A percentile compares a stretch with the other conserved stretches of the same genome.
phyloP scores from a whole-genome alignment of 37 sponge, comb jelly and placozoan species.

The Spongia lamella region DNA sequence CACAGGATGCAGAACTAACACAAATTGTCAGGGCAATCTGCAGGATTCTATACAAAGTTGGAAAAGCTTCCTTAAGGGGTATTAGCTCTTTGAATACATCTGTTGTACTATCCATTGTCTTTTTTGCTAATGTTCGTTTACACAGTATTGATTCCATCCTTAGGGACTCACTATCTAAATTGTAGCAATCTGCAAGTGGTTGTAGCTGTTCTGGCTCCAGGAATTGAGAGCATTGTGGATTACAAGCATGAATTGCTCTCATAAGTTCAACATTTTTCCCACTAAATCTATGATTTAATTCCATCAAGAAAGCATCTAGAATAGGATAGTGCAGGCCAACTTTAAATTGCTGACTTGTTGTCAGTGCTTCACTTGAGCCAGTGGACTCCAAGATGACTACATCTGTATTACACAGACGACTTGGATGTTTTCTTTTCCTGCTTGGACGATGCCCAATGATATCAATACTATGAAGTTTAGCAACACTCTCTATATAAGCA shows the following conservation, averaged over 20 bases:
- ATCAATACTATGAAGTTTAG: slow-evolving; percentile 7
- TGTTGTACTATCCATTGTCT: not conserved
- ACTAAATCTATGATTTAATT: slow-evolving; percentile 13
- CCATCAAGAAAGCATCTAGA: slow-evolving; percentile 16
- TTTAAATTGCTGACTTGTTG: slow-evolving; percentile 26
- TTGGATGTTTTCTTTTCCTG: slow-evolving; percentile 4
- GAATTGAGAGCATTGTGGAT: slow-evolving; percentile 10
- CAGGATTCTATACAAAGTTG: slow-evolving; percentile 1
- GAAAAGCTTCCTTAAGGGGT: slow-evolving; percentile 11
- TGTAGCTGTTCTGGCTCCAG: slow-evolving; percentile 13
- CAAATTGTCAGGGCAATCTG: slow-evolving; percentile 27
- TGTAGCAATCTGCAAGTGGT: slow-evolving; percentile 7
- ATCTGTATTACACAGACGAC: slow-evolving; percentile 21
- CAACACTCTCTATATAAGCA: slow-evolving; percentile 24
- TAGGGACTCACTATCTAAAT: not conserved
- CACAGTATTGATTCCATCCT: slow-evolving; percentile 21
- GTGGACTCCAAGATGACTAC: slow-evolving; percentile 10
- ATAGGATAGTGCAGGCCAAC: slow-evolving; percentile 10
- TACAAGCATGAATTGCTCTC: slow-evolving; percentile 27
- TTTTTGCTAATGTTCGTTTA: slow-evolving; percentile 17
- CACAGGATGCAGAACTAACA: slow-evolving; percentile 41
- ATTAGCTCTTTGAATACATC: slow-evolving; percentile 12
- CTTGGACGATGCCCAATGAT: slow-evolving; percentile 7
- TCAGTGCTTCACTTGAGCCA: slow-evolving; percentile 15
- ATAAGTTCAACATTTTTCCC: slow-evolving; percentile 23